Evolutionary conservation across 2,888 invertebrate species (phyloP), one percentile per base, ranked within the genome.

Genomic region (Epinotia demarniana): DNA sequence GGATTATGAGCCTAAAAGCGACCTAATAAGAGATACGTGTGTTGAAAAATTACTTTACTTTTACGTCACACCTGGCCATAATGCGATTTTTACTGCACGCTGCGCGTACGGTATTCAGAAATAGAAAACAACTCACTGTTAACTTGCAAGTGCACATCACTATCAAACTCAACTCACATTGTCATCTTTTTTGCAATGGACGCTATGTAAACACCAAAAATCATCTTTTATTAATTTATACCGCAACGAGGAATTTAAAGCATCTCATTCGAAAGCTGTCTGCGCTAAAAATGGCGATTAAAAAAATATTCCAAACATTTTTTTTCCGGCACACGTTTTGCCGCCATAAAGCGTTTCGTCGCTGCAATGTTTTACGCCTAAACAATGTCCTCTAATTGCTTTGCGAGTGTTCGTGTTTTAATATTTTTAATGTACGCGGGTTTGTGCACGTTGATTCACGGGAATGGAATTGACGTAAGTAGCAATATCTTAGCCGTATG

Each of bases 341-440:
- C 75, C 64, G 64, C 70, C 70, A 58, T 23, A 75, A 75, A 75
- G 60, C 75, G 75, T 75, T 75, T 75, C 70, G 75, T 64, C 66
- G 16, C 70, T 66, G 60, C 75, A 53, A 64, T 71, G 70, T 71
- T 69, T 74, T 74, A 63, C 74, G 69, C 69, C 80, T 82, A 83
- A 82, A 81, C 82, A 83, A 81, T 79, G 82, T 78, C 71, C 75
- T 75, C 78, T 78, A 80, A 78, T 80, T 82, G 79, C 80, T 79
- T 69, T 75, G 78, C 71, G 79, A 79, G 82, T 80, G 78, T 73
- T 77, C 73, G 78, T 73, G 61, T 61, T 78, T 78, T 72, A 75
- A 75, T 75, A 77, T 73, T 81, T 81, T 83, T 84, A 83, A 83
- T 83, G 80, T 77, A 73, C 57, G 61, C 70, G 53, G 13, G 2